Base-by-base conservation (phyloP, 2,113 vertebrate species). In the Pterocles burchelli region DNA sequence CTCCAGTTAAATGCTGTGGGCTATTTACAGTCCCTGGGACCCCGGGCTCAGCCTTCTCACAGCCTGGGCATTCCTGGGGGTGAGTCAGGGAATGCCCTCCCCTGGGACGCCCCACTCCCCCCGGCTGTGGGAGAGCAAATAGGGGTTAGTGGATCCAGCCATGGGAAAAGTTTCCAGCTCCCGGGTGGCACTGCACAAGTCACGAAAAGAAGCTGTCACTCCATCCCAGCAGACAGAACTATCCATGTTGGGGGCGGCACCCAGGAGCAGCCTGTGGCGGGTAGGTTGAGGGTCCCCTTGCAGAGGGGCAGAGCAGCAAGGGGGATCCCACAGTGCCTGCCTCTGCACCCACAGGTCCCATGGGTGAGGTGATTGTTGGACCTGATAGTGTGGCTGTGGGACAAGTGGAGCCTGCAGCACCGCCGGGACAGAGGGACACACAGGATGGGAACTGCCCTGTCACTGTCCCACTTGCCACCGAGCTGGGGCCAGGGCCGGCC, bases 301-400 rank as follows among this genome's bases (percentile, higher is more conserved):
- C 67, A 41, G 45, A 36, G n/a, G 10, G 24, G 17, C 52, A 36
- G 41, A 83, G 61, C 13, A 59, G 24, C 2, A 0, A 7, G 7
- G 6, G 10, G 5, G 54, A 17, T 15, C n/a, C 33, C 71, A 24
- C 6, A 0, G 33, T 5, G 26, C 52, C 22, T 58, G 7, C 17
- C 10, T 65, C 43, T 70, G 46, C 49, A 65, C 34, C 65, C 45
- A 25, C 54, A 49, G 24, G 3, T 68, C 34, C 48, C 22, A 11
- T 5, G 41, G 97, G 98, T 33, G 96, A 97, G 33, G 98, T 98
- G 93, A 97, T 98, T 98, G 26, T 96, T 76, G 0, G 98, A 98
- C 90, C 98, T 98, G 91, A 88, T 98, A 59, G 6, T 8, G 14
- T 91, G 57, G 26, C 83, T 98, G 73, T 90, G 88, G 55, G 88